Evolutionary conservation across 2,113 vertebrate species (phyloP).

Genomic region (Oceanites oceanicus): DNA sequence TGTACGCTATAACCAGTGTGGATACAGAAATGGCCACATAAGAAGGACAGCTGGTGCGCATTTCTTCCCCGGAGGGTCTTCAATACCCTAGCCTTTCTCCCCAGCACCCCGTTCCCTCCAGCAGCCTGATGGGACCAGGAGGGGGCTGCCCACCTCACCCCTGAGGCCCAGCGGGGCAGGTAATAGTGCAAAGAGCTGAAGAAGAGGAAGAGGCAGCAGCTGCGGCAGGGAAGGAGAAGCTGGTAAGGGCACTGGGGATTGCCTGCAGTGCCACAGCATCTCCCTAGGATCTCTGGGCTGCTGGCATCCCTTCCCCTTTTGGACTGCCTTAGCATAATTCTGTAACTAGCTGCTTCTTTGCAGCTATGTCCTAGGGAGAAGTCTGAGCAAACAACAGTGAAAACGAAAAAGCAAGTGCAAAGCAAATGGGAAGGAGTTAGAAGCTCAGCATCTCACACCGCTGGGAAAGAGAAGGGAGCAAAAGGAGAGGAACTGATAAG

Average conservation of each 20-base stretch:
- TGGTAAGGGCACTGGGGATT: background rate
- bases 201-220: background rate
- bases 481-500: background rate
- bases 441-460: background rate
- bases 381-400: background rate
- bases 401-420: background rate
- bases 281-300: background rate
- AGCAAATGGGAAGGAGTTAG: background rate
- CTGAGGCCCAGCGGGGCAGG: rapidly evolving
- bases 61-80: background rate
- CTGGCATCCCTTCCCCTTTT: background rate
- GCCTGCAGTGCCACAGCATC: background rate
- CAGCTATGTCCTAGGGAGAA: background rate
- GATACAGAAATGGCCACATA: background rate
- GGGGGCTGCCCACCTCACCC: background rate
- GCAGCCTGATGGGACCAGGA: background rate
- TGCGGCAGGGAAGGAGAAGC: background rate
- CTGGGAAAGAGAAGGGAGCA: background rate
- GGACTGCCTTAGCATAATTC: background rate
- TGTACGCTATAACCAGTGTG: rapidly evolving
- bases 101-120: background rate
- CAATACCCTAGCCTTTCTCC: background rate
- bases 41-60: background rate
- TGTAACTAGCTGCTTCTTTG: background rate
- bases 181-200: background rate